These are phyloP conservation scores for Pyrrhia umbra DNA, from an alignment of 2,888 invertebrate genomes.

Conservation along the genomic window DNA sequence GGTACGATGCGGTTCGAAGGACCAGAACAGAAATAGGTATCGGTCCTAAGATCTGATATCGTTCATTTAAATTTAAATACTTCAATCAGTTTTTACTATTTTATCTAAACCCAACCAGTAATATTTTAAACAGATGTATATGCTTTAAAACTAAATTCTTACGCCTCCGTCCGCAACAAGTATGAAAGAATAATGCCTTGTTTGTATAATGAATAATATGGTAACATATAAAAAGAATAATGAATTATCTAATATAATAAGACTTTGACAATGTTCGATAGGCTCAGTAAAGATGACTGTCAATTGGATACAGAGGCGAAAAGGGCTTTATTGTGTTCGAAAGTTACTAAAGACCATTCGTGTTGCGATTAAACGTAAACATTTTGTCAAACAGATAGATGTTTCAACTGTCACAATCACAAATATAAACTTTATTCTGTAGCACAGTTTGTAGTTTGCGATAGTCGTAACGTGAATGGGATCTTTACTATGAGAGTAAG, in stretches of 20 bases:
- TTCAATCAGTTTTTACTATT: neutral
- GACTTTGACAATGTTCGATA: constrained; percentile 84
- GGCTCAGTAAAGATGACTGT: constrained; percentile 78
- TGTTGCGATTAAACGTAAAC: constrained; percentile 34
- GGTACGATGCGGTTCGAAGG: constrained; percentile 21
- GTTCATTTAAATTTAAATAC: neutral
- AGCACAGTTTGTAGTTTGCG: neutral
- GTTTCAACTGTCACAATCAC: constrained; percentile 12
- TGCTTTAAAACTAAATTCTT: constrained; percentile 25
- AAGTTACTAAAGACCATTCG: constrained; percentile 38
- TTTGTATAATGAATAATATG: constrained; percentile 82
- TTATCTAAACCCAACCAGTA: constrained; percentile 25
- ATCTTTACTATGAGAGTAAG: constrained; percentile 24
- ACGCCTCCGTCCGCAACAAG: constrained; percentile 72
- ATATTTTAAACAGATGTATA: constrained; percentile 41
- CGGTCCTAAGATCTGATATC: neutral
- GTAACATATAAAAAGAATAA: constrained; percentile 77
- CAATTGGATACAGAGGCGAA: constrained; percentile 79
- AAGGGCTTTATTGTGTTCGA: constrained; percentile 77
- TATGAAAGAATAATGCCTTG: constrained; percentile 84
- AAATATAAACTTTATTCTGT: constrained; percentile 3
- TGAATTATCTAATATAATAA: constrained; percentile 88
- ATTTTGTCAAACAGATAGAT: constrained; percentile 1
- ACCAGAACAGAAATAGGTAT: constrained; percentile 1
- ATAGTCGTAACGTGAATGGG: constrained; percentile 44